Conservation (phyloP, 2,888 invertebrate genomes). For the Trichogramma dendrolimi region DNA sequence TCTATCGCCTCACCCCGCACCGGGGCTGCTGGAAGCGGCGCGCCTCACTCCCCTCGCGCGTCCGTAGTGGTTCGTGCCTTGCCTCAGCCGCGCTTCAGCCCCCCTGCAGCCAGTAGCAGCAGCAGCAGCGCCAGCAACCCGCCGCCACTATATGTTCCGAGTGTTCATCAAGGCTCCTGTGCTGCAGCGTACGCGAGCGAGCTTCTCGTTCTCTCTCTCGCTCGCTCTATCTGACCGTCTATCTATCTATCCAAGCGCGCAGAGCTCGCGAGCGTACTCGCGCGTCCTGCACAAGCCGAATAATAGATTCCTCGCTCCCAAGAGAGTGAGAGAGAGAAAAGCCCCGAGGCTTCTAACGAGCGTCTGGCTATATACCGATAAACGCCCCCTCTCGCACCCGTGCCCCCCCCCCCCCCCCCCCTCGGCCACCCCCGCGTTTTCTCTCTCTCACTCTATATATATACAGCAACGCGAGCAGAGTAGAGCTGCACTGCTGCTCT, state of each 20-base stretch:
- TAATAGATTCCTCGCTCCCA: constrained; percentile 30
- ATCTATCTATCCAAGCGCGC: constrained; percentile 35
- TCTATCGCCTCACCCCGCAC: constrained; percentile 37
- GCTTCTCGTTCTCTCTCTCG: constrained; percentile 35
- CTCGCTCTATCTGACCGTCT: constrained; percentile 35
- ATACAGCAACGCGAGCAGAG: not conserved
- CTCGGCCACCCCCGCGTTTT: constrained; percentile 1
- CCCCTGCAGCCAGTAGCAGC: constrained; percentile 20
- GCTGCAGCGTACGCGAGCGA: too few relatives aligned
- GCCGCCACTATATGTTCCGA: too few relatives aligned
- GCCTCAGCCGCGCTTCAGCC: constrained; percentile 19
- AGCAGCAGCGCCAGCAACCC: too few relatives aligned
- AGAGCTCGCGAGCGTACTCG: not conserved
- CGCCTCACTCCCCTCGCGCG: constrained; percentile 20
- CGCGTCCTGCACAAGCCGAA: constrained; percentile 31
- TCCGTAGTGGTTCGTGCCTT: not conserved
- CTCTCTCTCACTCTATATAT: constrained; percentile 12
- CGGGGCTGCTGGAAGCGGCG: constrained; percentile 28
- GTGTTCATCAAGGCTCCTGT: too few relatives aligned
- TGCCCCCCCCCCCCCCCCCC: not conserved
- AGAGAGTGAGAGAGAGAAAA: constrained; percentile 21
- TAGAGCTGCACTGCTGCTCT: too few relatives aligned
- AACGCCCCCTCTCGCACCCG: constrained; percentile 9
- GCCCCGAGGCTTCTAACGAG: constrained; percentile 25
- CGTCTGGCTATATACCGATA: constrained; percentile 14